phyloP scores from a whole-genome alignment of 1,140 invertebrate genomes.

The Brachionus asplanchnoidis region DNA sequence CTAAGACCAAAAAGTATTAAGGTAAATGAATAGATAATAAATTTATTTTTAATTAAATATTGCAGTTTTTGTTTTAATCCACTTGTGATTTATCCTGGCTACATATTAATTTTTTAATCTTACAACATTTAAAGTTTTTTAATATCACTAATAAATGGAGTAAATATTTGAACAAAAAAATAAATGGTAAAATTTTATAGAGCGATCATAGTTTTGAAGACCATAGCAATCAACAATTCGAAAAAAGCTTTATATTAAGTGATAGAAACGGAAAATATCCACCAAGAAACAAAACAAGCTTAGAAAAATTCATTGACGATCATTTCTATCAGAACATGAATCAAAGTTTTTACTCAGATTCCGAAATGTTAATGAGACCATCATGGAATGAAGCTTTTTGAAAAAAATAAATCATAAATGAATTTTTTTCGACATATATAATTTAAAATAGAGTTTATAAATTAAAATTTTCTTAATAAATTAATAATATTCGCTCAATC shows the following conservation, averaged over 20 bases:
- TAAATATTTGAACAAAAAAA: neutral
- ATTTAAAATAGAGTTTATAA: too few relatives aligned
- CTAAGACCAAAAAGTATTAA: neutral
- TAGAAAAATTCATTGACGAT: neutral
- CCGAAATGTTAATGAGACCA: neutral
- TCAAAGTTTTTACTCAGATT: neutral
- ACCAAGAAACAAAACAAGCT: neutral
- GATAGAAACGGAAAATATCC: neutral
- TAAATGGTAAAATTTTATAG: neutral
- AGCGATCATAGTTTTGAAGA: neutral
- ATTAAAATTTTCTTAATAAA: too few relatives aligned
- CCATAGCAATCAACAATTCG: slow-evolving; percentile 6
- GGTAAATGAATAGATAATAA: neutral
- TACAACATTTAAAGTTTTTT: neutral
- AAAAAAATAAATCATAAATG: neutral
- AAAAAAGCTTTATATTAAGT: neutral
- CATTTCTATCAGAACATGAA: neutral
- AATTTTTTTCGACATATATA: neutral
- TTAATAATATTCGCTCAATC: too few relatives aligned
- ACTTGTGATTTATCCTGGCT: neutral
- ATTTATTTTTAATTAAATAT: neutral
- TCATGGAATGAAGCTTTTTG: slow-evolving; percentile 13
- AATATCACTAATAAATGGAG: neutral
- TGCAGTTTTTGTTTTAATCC: neutral
- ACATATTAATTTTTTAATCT: neutral